Percentiles rank a stretch among this genome's conserved stretches.
These are phyloP conservation scores for Trididemnum nubilum DNA, from an alignment of 23 tunicate genomes.

Conservation along the genomic window DNA sequence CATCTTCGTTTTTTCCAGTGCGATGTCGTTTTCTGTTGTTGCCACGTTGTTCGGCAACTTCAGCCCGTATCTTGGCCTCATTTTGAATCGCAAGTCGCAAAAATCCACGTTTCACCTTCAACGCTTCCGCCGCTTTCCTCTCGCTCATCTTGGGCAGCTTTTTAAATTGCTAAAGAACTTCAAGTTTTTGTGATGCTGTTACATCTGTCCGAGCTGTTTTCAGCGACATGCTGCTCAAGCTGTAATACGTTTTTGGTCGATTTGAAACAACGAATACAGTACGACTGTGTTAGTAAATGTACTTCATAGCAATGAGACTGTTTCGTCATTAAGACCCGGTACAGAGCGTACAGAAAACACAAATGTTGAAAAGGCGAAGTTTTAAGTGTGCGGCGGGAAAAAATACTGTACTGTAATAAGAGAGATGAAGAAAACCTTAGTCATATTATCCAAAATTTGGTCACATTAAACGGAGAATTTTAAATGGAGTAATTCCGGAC, in stretches of 20 bases:
- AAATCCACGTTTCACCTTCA: constrained; percentile 42
- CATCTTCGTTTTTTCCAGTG: constrained; percentile 34
- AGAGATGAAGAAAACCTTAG: constrained; percentile 32
- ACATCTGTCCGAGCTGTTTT: constrained; percentile 37
- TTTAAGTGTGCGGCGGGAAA: constrained; percentile 31
- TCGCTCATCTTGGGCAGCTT: constrained; percentile 56
- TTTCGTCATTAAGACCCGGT: constrained; percentile 45
- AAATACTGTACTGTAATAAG: constrained; percentile 34
- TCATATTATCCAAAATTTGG: constrained; percentile 23
- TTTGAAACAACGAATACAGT: constrained; percentile 37
- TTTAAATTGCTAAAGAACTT: constrained; percentile 36
- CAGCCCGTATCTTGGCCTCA: constrained; percentile 51
- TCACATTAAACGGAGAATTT: no score
- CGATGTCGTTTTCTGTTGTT: constrained; percentile 39
- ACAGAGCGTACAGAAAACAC: constrained; percentile 40
- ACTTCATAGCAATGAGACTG: constrained; percentile 41
- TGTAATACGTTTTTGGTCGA: constrained; percentile 35
- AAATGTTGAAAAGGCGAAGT: constrained; percentile 41
- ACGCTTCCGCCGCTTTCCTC: constrained; percentile 46
- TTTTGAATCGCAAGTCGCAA: constrained; percentile 39
- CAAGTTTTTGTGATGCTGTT: constrained; percentile 39
- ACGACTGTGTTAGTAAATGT: constrained; percentile 34
- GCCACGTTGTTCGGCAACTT: constrained; percentile 47
- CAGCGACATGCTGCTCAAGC: constrained; percentile 45
- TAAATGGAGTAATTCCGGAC: no score